A percentile compares a stretch with the other conserved stretches of the same genome.
phyloP scores from a whole-genome alignment of 2,888 invertebrate genomes.

The Nomada fucata region DNA sequence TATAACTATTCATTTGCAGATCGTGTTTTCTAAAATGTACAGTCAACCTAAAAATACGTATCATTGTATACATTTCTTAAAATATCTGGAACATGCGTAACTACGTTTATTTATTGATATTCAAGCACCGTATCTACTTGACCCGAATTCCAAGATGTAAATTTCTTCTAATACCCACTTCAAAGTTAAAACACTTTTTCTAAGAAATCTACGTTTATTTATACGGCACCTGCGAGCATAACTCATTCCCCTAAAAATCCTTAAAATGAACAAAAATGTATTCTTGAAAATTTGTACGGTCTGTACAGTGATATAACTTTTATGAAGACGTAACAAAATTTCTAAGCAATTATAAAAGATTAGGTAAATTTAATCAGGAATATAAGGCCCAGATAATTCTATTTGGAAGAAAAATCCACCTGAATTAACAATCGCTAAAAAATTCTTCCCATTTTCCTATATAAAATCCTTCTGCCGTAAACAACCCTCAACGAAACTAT shows the following conservation, averaged over 20 bases:
- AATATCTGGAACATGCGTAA: conserved; percentile 7
- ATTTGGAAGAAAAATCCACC: too few species aligned
- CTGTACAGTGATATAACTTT: too few species aligned
- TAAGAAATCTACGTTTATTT: neutral
- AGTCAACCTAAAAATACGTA: neutral
- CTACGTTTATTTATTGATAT: conserved; percentile 28
- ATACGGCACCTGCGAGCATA: neutral
- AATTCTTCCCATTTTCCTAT: neutral
- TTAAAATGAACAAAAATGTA: neutral
- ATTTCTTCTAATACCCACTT: neutral
- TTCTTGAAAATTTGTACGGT: neutral
- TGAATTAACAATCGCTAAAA: too few species aligned
- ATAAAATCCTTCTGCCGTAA: too few species aligned
- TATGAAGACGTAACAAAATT: too few species aligned
- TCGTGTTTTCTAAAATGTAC: too few species aligned
- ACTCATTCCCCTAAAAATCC: neutral
- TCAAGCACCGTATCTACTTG: conserved; percentile 13
- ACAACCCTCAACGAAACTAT: too few species aligned
- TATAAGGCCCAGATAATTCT: neutral
- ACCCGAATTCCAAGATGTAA: neutral
- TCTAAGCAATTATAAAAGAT: too few species aligned
- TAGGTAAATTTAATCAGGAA: neutral
- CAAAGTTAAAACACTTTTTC: neutral
- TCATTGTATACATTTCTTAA: neutral
- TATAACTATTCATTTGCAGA: too few species aligned